Evolutionary conservation across 2,888 invertebrate species (phyloP).

Genomic region (Cerceris ruficornis): DNA sequence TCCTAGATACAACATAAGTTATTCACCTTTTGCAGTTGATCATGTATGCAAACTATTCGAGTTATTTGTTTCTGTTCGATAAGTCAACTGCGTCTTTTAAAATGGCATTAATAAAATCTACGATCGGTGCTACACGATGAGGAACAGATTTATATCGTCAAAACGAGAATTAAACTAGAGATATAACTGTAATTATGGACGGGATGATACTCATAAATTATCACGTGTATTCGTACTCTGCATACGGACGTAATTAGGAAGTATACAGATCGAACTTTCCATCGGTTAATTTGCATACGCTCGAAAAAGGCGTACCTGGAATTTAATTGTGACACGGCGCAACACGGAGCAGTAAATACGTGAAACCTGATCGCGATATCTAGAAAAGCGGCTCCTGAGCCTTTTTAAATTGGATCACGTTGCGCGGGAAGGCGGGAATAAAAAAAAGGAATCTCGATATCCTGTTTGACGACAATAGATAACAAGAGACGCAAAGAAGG

Average conservation of each 20-base stretch:
- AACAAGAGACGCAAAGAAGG: neutral
- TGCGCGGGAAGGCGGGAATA: constrained; percentile 17
- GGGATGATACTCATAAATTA: constrained; percentile 17
- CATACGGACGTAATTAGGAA: constrained; percentile 26
- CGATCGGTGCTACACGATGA: neutral
- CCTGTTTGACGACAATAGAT: neutral
- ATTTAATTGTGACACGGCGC: constrained; percentile 29
- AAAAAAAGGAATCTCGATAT: constrained; percentile 18
- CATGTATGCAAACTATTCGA: no score
- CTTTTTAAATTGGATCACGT: constrained; percentile 22
- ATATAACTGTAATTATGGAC: constrained; percentile 32
- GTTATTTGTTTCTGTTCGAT: no score
- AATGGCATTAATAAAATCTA: neutral
- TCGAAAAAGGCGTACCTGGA: constrained; percentile 8
- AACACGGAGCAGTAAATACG: constrained; percentile 13
- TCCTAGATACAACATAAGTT: no score
- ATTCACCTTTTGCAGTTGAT: no score
- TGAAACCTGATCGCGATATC: constrained; percentile 43
- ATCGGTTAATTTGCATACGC: constrained; percentile 38
- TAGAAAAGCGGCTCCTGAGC: constrained; percentile 25
- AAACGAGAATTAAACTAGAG: constrained; percentile 31
- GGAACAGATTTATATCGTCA: constrained; percentile 39
- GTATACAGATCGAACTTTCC: constrained; percentile 39
- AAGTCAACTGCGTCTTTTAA: no score
- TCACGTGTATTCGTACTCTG: constrained; percentile 26